Conservation (phyloP, 37 sponge, comb jelly and placozoan genomes). For the Theonella swinhoei region DNA sequence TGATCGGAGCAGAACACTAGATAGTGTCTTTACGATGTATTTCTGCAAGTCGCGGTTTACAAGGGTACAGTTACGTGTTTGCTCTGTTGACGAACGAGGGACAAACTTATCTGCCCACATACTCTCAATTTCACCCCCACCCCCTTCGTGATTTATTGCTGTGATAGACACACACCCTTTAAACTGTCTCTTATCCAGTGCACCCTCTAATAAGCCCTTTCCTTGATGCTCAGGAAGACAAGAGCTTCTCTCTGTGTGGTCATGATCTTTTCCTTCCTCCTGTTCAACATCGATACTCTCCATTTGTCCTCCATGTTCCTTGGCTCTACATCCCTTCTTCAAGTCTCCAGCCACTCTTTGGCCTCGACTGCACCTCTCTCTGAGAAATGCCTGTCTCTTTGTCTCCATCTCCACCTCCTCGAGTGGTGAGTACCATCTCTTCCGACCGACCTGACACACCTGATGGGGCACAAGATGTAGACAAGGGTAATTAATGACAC, state of each 20-base stretch:
- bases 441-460: slow-evolving; percentile 79
- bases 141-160: background rate
- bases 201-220: too few relatives aligned
- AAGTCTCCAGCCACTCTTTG: background rate
- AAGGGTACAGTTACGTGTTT: slow-evolving; percentile 30
- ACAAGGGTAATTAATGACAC: too few relatives aligned
- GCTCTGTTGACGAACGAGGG: slow-evolving; percentile 27
- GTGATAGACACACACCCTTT: background rate
- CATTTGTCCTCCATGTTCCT: background rate
- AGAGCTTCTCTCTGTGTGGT: too few relatives aligned
- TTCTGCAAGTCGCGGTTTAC: slow-evolving; percentile 22
- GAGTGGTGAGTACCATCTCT: slow-evolving; percentile 42
- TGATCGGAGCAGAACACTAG: slow-evolving; percentile 35
- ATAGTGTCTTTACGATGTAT: slow-evolving; percentile 38
- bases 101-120: slow-evolving; percentile 41
- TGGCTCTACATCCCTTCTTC: too few relatives aligned
- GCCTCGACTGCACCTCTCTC: slow-evolving; percentile 17
- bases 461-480: slow-evolving; percentile 9
- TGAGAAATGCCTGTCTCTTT: slow-evolving; percentile 55
- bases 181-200: background rate
- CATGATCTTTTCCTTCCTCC: too few relatives aligned
- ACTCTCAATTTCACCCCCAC: background rate
- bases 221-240: too few relatives aligned
- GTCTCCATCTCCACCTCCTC: slow-evolving; percentile 49
- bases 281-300: background rate